phyloP scores from a whole-genome alignment of 2,888 invertebrate species.

The Elysia crispata region DNA sequence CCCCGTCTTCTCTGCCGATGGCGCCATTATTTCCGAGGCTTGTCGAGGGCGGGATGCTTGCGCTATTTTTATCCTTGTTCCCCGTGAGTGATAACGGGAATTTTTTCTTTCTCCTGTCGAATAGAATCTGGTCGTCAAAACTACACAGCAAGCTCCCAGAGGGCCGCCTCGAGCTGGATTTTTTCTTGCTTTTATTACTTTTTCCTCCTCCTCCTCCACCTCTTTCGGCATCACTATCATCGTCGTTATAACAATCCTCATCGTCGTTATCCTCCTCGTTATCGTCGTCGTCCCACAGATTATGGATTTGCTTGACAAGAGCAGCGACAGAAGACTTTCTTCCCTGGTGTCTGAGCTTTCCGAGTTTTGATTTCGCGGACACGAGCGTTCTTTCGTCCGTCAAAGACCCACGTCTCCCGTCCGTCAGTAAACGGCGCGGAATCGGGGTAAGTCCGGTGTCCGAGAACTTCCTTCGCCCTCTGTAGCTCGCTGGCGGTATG shows the following conservation, averaged over 20 bases:
- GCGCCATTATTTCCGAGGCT: not conserved
- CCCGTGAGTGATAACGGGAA: conserved; percentile 22
- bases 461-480: conserved; percentile 45
- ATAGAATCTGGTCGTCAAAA: conserved; percentile 41
- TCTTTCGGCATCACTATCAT: not conserved
- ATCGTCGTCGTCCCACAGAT: conserved; percentile 46
- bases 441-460: conserved; percentile 45
- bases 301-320: conserved; percentile 48
- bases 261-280: conserved; percentile 19
- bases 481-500: conserved; percentile 28
- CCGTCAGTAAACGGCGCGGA: conserved; percentile 25
- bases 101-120: conserved; percentile 38
- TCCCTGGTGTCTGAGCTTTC: conserved; percentile 38
- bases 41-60: too few species aligned
- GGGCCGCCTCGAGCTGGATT: too few species aligned
- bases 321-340: conserved; percentile 45
- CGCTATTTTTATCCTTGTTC: conserved; percentile 26
- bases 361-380: conserved; percentile 44
- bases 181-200: too few species aligned
- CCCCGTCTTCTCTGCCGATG: too few species aligned
- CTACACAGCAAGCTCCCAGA: not conserved
- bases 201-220: conserved; percentile 14
- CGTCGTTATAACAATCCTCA: not conserved
- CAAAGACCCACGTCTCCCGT: conserved; percentile 35
- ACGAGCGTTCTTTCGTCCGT: conserved; percentile 46